Base-by-base conservation (phyloP, 2,113 vertebrate genomes). In the Chroicocephalus ridibundus region DNA sequence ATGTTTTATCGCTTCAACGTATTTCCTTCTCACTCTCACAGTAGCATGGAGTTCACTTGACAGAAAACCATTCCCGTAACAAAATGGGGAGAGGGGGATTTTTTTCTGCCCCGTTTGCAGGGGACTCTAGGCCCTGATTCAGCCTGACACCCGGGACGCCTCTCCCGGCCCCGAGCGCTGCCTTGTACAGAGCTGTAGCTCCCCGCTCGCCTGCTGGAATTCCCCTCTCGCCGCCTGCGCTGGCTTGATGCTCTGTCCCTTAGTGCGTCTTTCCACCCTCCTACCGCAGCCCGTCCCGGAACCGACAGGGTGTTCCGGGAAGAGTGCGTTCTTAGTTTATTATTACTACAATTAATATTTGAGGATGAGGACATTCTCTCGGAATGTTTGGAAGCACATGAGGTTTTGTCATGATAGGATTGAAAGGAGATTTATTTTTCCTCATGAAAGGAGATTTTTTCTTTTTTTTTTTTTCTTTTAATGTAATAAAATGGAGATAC, bases 181-280 rank as follows among this genome's bases (percentile, higher is more conserved):
- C 29, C 15, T 21, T 40, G 15, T 19, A 22, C 65, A 60, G 36
- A 69, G 31, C 58, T 1, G 2, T 13, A 32, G 57, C 5, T 60
- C 32, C 29, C 22, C 10, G 12, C 13, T 34, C 0, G 0, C 4
- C 2, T 1, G 1, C 29, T 36, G 42, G 49, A 15, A 14, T 47
- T 72, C 38, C 44, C 68, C 20, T 58, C 49, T 61, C 24, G 58
- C 38, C 2, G 0, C 58, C 54, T 68, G 3, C 20, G 51, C 16
- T 31, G 57, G 36, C 46, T 15, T n/a, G 49, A 13, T 42, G 24
- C 15, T 54, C 9, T 21, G 32, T 25, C 66, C 32, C 58, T 60
- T 11, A 22, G 42, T 17, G 16, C 19, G 6, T 34, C 47, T 2
- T 71, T 78, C 32, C 17, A 15, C 15, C 15, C 32, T 82, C 65